Evolutionary conservation across 2,888 invertebrate genomes (phyloP).

Genomic region (Copidosoma aretas): DNA sequence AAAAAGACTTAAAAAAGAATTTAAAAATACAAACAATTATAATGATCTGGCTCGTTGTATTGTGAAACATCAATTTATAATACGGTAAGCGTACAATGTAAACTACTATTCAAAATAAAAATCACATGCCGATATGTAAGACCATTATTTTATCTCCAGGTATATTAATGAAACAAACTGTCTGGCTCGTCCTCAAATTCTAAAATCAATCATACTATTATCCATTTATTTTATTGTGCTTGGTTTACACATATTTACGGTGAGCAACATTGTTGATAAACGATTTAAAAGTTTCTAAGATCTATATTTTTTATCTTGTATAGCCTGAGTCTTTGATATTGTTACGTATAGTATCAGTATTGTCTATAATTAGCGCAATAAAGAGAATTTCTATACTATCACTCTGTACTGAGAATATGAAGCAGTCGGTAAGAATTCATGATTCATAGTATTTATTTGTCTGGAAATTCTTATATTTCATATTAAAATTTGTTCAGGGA

Average conservation of each 20-base stretch:
- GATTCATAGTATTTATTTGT: too few species aligned
- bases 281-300: not conserved
- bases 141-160: not conserved
- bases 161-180: slow-evolving; percentile 1
- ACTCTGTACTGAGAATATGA: not conserved
- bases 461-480: too few species aligned
- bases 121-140: too few species aligned
- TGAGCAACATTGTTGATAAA: not conserved
- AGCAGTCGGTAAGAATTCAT: not conserved
- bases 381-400: not conserved
- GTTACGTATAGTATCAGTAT: not conserved
- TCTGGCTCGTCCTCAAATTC: not conserved
- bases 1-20: not conserved
- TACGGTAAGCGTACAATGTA: not conserved
- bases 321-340: not conserved
- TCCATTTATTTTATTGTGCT: not conserved
- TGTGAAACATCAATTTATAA: slow-evolving; percentile 7
- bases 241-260: not conserved
- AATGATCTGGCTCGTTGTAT: not conserved
- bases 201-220: slow-evolving; percentile 1
- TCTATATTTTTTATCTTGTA: not conserved
- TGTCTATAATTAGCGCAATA: not conserved
- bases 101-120: not conserved
- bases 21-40: not conserved
- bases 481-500: too few species aligned